Conservation (phyloP, 2,888 invertebrate genomes). For the Pseudoips prasinana region DNA sequence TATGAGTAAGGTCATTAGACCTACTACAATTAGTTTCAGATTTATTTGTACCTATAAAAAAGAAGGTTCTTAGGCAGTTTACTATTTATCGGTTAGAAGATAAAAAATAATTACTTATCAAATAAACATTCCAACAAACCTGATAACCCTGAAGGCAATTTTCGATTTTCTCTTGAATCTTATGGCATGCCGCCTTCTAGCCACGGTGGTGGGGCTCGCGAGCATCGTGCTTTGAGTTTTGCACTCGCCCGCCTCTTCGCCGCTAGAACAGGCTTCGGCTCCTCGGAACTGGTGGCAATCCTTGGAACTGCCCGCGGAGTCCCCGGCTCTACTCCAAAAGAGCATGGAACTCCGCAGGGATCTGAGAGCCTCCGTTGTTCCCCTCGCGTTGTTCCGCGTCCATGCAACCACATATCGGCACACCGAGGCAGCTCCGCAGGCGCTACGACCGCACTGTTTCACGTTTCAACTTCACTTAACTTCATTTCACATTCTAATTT, state of each 20-base stretch:
- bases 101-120: too few species aligned
- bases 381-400: conserved; percentile 60
- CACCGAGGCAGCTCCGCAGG: conserved; percentile 50
- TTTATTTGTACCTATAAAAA: too few species aligned
- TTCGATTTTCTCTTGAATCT: conserved; percentile 71
- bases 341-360: conserved; percentile 76
- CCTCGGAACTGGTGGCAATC: conserved; percentile 33
- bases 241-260: conserved; percentile 45
- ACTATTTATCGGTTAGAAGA: too few species aligned
- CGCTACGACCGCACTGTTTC: conserved; percentile 36
- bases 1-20: too few species aligned
- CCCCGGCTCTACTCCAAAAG: conserved; percentile 63
- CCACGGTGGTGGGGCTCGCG: conserved; percentile 69
- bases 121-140: too few species aligned
- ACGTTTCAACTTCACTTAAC: neutral
- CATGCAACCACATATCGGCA: conserved; percentile 78
- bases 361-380: conserved; percentile 79
- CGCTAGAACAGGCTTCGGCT: conserved; percentile 39
- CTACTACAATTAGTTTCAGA: too few species aligned
- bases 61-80: too few species aligned
- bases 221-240: conserved; percentile 61
- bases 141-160: conserved; percentile 66
- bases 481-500: too few species aligned
- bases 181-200: conserved; percentile 73
- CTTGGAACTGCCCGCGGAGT: conserved; percentile 52